A percentile compares a stretch with the other conserved stretches of the same genome.
These are phyloP conservation scores for Mythimna albipuncta DNA, from an alignment of 2,888 invertebrate genomes.

Conservation along the genomic window DNA sequence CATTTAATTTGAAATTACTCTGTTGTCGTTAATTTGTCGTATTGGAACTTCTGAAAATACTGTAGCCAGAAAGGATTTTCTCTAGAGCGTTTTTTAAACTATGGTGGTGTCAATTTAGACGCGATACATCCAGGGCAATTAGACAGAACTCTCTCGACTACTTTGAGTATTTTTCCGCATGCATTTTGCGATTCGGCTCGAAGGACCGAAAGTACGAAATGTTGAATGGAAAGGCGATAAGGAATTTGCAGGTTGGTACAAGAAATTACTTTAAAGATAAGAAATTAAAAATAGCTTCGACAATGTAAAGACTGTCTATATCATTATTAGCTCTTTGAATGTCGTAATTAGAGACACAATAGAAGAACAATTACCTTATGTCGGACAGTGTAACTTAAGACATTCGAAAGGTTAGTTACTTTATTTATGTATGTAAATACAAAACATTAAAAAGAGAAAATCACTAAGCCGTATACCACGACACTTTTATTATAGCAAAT, in stretches of 20 bases:
- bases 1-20: background rate
- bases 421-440: too few relatives aligned
- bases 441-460: too few relatives aligned
- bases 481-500: background rate
- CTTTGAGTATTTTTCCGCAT: too few relatives aligned
- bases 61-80: background rate
- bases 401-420: too few relatives aligned
- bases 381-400: too few relatives aligned
- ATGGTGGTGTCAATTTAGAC: background rate
- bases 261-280: too few relatives aligned
- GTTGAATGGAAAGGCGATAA: background rate
- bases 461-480: background rate
- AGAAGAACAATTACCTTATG: too few relatives aligned
- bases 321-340: too few relatives aligned
- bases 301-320: too few relatives aligned
- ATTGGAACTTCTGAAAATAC: background rate
- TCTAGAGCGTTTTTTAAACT: background rate
- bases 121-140: constrained; percentile 10
- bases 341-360: too few relatives aligned
- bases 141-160: background rate
- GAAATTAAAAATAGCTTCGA: too few relatives aligned
- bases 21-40: background rate
- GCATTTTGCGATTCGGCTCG: background rate
- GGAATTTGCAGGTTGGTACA: too few relatives aligned
- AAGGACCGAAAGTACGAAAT: constrained; percentile 5